phyloP scores from a whole-genome alignment of 2,888 invertebrate genomes.

The Sicus ferrugineus region DNA sequence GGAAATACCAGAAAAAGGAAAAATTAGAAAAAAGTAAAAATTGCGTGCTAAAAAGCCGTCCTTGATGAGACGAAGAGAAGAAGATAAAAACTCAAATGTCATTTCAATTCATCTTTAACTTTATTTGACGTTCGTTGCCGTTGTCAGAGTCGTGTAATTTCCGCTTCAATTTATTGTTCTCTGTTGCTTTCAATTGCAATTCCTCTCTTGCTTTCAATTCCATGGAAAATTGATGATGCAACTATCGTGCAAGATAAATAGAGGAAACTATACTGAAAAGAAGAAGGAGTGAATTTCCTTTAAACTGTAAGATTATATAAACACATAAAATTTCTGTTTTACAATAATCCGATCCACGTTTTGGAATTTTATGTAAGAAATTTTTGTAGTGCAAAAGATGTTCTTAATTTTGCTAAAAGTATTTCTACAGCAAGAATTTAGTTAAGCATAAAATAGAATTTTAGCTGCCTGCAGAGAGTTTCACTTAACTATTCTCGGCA shows the following conservation, averaged over 20 bases:
- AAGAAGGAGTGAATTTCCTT: neutral
- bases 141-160: constrained; percentile 18
- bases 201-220: neutral
- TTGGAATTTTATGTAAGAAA: neutral
- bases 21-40: neutral
- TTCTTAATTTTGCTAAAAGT: too few species aligned
- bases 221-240: neutral
- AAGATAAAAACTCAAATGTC: neutral
- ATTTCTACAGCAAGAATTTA: too few species aligned
- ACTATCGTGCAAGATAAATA: neutral
- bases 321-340: neutral
- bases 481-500: too few species aligned
- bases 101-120: constrained; percentile 24
- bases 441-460: too few species aligned
- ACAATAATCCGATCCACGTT: neutral
- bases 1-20: neutral
- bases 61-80: neutral
- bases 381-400: too few species aligned
- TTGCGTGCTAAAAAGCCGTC: neutral
- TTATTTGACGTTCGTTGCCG: constrained; percentile 22
- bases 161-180: constrained; percentile 13
- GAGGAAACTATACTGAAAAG: neutral
- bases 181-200: neutral
- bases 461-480: too few species aligned
- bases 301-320: neutral